Evolutionary conservation across 2,888 invertebrate genomes (phyloP), one percentile per base, ranked within the genome.

Genomic region (Octodonta nipae): DNA sequence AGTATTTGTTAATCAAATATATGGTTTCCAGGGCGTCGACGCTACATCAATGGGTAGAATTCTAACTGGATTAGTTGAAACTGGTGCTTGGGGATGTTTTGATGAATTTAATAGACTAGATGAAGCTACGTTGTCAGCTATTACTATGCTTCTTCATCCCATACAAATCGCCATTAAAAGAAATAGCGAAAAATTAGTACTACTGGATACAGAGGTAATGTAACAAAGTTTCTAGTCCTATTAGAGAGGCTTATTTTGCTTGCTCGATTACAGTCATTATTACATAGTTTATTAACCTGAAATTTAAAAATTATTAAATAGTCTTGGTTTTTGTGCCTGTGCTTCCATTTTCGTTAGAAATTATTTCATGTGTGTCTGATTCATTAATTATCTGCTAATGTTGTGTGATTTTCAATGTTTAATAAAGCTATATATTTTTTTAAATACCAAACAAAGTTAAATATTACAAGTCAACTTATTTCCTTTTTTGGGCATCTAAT

Each of bases 11-110:
- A 7, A 30, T 28, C 20, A 22, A 22, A 3, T 6, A 17, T 25
- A 20, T 30, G 32, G 39, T 51, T 55, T 11, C 1, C 48, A 86
- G 84, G 89, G 89, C 28, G 87, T 96, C 63, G 96, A 98, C 63
- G 79, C 85, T 0, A 78, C 81, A 47, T 91, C 95, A 30, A 91
- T 99, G 85, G 85, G 85, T 4, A 71, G 96, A 15, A 86, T 99
- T 47, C 73, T 98, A 35, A 81, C 86, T 15, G 98, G 98, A 0
- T 61, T 98, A 28, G 88, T 92, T 0, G 79, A 86, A 54, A 82
- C 88, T 51, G 92, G 93, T 6, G 93, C 95, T 6, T 99, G 96
- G 96, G 96, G 86, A 8, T 98, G 96, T 60, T 98, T 98, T 63
- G 98, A 98, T 62, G 98, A 98, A 66, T 96, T 99, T 65, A 98